Base-by-base conservation (phyloP, 1,140 invertebrate species). In the Zaprionus gabonicus region DNA sequence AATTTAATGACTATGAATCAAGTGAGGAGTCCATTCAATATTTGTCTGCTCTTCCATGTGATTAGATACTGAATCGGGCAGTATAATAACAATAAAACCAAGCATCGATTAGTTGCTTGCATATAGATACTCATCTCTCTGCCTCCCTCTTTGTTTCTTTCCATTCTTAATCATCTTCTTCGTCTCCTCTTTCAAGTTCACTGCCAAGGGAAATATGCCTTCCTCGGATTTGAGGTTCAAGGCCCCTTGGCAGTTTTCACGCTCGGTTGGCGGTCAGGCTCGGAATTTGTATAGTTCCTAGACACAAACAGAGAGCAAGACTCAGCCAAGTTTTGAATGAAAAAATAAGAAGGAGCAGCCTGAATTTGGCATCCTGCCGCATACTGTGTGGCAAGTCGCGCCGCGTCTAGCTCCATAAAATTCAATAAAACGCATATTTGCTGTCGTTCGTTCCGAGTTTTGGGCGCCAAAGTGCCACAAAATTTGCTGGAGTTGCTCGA, bases 381-480 rank as follows among this genome's bases (percentile, higher is more conserved):
- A 60, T 59, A 60, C 31, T 34, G 53, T 69, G 65, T 69, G 59
- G 76, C 57, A 23, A 71, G 67, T 51, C 20, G 46, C 46, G 25
- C 15, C 70, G 82, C 71, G 78, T 53, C 69, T 55, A 56, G 70
- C 72, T 82, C 81, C 81, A 84, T 90, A 90, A 90, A 84, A 90
- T 90, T 90, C 85, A 90, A 90, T 88, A 88, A 88, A 88, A 90
- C 85, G 85, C 85, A 88, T 88, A 88, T 88, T 90, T 88, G 85
- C 75, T 90, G 85, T 90, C 81, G 88, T 88, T 88, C 81, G 85
- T 77, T 84, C 75, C 85, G 85, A 88, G 84, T 84, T 81, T 85
- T 88, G 84, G 75, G 78, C 84, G 80, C 85, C 85, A 84, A 88
- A 90, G 85, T 74, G 78, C 85, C 85, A 85, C 85, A 84, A 88